A percentile compares a stretch with the other conserved stretches of the same genome.
Conservation (phyloP, 2,113 vertebrate species). For the Ptilorrhoa leucosticta region DNA sequence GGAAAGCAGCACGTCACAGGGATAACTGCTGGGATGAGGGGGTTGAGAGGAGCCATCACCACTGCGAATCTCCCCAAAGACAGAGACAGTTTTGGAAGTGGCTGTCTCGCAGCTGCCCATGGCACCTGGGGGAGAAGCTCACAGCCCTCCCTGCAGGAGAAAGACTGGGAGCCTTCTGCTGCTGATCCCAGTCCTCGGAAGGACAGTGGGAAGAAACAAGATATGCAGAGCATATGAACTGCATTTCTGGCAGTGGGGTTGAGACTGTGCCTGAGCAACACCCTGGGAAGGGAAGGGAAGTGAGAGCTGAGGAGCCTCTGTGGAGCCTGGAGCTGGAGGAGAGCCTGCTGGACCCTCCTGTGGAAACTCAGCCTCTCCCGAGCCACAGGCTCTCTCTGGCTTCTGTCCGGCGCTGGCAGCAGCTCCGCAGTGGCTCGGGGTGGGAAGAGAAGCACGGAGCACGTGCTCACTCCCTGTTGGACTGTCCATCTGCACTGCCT, state of each 20-base stretch:
- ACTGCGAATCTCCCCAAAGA: background rate
- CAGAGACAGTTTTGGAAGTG: background rate
- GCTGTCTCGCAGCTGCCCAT: accelerated
- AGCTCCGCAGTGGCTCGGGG: background rate
- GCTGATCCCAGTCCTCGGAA: background rate
- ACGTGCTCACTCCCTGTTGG: background rate
- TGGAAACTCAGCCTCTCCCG: slow-evolving; percentile 65
- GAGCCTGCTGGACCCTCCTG: background rate
- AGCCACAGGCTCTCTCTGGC: slow-evolving; percentile 67
- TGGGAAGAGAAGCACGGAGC: slow-evolving; percentile 49
- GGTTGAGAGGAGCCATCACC: background rate
- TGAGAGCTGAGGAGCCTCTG: background rate
- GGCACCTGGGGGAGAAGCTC: background rate
- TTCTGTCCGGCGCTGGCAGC: slow-evolving; percentile 47
- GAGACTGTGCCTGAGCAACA: background rate
- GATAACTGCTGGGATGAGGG: background rate
- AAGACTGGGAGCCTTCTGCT: background rate
- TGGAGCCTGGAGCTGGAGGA: background rate
- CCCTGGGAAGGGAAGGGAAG: background rate
- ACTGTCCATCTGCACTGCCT: background rate
- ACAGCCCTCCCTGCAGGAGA: accelerated
- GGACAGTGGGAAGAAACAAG: background rate
- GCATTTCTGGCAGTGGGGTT: background rate
- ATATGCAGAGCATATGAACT: accelerated
- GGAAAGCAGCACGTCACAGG: background rate